These are phyloP conservation scores for Ophioninae sp. DNA, from an alignment of 2,888 invertebrate species.

Conservation along the genomic window DNA sequence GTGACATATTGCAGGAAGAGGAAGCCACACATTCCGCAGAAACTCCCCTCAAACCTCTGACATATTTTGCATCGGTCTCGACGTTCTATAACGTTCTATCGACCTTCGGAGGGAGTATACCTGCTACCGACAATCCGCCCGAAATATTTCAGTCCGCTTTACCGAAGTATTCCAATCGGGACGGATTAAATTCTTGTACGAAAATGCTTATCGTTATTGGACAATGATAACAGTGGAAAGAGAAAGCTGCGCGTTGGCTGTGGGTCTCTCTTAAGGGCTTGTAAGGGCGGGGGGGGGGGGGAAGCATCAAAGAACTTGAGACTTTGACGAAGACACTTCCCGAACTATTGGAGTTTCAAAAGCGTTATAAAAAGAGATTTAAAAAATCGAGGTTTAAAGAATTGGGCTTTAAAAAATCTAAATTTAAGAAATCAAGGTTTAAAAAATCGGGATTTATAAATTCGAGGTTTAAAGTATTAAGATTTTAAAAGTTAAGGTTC, in stretches of 20 bases:
- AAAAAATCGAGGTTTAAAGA: neutral
- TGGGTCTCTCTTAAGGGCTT: neutral
- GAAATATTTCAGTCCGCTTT: conserved; percentile 16
- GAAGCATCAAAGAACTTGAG: neutral
- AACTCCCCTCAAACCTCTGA: neutral
- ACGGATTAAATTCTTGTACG: conserved; percentile 32
- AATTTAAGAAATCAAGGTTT: neutral
- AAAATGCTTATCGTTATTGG: conserved; percentile 34
- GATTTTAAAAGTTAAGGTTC: neutral
- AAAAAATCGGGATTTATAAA: too few species aligned
- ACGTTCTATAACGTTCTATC: conserved; percentile 15
- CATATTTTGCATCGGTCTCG: conserved; percentile 35
- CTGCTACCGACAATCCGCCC: conserved; percentile 19
- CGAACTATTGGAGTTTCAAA: neutral
- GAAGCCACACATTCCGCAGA: conserved; percentile 21
- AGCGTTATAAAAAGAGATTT: neutral
- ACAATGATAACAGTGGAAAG: conserved; percentile 40
- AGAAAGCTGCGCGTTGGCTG: conserved; percentile 3
- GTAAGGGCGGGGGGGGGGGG: neutral
- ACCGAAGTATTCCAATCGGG: conserved; percentile 23
- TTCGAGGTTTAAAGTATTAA: neutral
- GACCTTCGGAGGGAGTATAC: conserved; percentile 1
- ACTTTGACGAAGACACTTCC: neutral
- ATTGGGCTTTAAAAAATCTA: neutral
- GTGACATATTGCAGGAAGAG: conserved; percentile 8